phyloP scores from a whole-genome alignment of 2,797 vertebrate species.

The Alectoris magna region DNA sequence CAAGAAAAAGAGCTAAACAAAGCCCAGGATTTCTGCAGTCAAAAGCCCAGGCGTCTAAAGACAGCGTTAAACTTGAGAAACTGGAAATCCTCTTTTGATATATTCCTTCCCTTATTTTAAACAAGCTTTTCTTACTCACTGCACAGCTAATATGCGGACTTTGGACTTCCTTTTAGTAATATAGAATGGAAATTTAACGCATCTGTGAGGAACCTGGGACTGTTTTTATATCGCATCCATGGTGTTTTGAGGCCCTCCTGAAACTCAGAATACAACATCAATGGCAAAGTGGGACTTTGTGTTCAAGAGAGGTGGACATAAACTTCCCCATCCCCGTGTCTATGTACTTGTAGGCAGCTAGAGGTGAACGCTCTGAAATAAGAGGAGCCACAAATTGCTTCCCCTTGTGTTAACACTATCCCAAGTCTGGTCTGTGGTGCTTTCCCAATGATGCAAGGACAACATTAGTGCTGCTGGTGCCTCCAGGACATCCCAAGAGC shows the following conservation, averaged over 20 bases:
- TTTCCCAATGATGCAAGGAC: too few species aligned
- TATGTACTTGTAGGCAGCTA: background rate
- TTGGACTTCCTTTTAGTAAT: background rate
- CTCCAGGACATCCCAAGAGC: too few species aligned
- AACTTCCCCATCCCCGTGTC: background rate
- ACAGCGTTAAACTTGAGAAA: background rate
- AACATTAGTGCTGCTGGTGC: too few species aligned
- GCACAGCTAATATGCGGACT: accelerated
- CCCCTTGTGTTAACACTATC: too few species aligned
- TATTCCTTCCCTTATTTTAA: background rate
- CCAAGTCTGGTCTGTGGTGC: too few species aligned
- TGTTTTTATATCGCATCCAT: background rate
- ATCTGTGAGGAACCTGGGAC: background rate
- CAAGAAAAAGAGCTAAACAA: background rate
- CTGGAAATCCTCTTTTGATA: background rate
- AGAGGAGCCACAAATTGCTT: too few species aligned
- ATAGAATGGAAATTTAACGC: background rate
- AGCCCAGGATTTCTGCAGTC: background rate
- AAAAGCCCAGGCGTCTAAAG: background rate
- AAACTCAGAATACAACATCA: background rate
- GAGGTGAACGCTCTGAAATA: background rate
- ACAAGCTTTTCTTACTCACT: background rate
- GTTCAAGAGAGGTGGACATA: background rate
- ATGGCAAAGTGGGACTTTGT: background rate
- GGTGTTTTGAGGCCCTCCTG: background rate